phyloP scores from a whole-genome alignment of 2,113 vertebrate genomes.

The Orthonyx spaldingii region DNA sequence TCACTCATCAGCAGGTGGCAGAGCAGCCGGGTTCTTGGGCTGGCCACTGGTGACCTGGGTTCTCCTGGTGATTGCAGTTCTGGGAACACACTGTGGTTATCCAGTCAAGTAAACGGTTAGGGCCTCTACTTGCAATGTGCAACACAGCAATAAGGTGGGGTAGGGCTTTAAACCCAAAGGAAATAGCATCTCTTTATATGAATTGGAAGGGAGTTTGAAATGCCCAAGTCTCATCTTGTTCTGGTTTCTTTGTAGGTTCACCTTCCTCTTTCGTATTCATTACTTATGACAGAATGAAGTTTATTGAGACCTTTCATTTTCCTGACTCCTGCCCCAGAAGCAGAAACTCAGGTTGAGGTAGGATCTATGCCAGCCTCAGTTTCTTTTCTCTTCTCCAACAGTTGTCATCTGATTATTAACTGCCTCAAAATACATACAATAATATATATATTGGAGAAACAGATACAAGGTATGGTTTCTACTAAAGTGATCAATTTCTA shows the following conservation, averaged over 20 bases:
- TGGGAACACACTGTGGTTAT: background rate
- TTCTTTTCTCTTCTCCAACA: background rate
- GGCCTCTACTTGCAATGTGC: background rate
- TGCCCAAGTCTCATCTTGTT: background rate
- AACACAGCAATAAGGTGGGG: background rate
- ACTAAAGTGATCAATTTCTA: background rate
- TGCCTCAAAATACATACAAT: background rate
- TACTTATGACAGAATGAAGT: background rate
- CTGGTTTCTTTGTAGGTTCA: constrained; percentile 12
- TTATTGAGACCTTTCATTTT: background rate
- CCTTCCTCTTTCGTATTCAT: background rate
- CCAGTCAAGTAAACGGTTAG: background rate
- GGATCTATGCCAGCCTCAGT: background rate
- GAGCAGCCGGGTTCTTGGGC: background rate
- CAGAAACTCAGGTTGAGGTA: background rate
- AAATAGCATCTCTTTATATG: background rate
- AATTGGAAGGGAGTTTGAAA: constrained; percentile 17
- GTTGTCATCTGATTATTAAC: constrained; percentile 5
- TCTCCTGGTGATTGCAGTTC: background rate
- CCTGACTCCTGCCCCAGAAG: background rate
- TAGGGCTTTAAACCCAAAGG: background rate
- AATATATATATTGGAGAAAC: background rate
- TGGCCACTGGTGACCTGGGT: background rate
- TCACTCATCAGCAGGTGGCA: background rate
- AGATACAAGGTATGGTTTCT: background rate